These are phyloP conservation scores for Passer montanus DNA, from an alignment of 2,113 vertebrate genomes.

Conservation along the genomic window DNA sequence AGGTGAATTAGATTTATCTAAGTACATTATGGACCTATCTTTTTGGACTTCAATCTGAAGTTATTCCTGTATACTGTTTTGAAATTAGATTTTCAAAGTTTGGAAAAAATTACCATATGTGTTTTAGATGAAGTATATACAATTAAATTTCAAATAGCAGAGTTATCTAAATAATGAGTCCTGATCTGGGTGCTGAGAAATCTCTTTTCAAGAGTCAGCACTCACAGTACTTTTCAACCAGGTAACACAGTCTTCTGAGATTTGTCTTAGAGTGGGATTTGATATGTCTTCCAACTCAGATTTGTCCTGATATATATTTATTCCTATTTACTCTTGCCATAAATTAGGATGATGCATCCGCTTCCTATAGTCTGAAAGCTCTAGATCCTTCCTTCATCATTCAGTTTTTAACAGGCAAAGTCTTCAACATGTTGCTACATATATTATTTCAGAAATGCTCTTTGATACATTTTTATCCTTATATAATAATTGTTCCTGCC, in stretches of 20 bases:
- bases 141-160: not conserved
- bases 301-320: not conserved
- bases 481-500: not conserved
- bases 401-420: not conserved
- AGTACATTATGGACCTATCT: not conserved
- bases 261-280: not conserved
- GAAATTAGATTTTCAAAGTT: not conserved
- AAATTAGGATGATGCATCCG: not conserved
- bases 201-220: not conserved
- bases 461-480: not conserved
- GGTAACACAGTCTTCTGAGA: not conserved
- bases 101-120: not conserved
- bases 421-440: not conserved
- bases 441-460: not conserved
- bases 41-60: not conserved
- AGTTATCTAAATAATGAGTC: not conserved
- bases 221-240: not conserved
- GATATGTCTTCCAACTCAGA: not conserved
- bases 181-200: not conserved
- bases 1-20: not conserved
- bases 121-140: not conserved
- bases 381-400: not conserved
- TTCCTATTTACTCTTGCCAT: not conserved
- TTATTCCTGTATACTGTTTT: not conserved
- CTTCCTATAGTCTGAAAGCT: not conserved